Base-by-base conservation (phyloP, 2,888 invertebrate genomes). In the Cheilosia grossa region DNA sequence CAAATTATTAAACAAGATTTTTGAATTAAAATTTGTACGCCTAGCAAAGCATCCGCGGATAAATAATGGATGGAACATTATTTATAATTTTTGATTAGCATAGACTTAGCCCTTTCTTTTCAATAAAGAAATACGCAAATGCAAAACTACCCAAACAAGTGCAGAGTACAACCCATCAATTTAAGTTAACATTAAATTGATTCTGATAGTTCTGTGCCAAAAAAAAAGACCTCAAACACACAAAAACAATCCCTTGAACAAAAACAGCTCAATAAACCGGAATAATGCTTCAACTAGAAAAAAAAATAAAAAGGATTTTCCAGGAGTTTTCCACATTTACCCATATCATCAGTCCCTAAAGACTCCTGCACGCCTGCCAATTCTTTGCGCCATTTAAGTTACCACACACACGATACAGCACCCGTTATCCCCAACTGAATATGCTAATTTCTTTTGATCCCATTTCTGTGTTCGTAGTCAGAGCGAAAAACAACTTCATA, bases 371-470 rank as follows among this genome's bases (percentile, higher is more conserved):
- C n/a, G 10, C 47, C 47, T 69, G 51, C 5, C 13, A 24, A 1
- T 24, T 24, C 24, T 51, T 17, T 44, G 24, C 58, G 47, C 33
- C 47, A 19, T 44, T 42, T 44, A 63, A 63, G 54, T 54, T 54
- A 51, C 37, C 24, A n/a, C 49, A 63, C 30, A 44, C 44, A 21
- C 30, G n/a, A 44, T 33, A 21, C 30, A 40, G 30, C n/a, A 44
- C 0, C 17, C 64, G 37, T 19, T 56, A 37, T 66, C 19, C 72
- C 58, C 64, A 66, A 40, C 30, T 56, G 74, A 27, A 56, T 66
- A 74, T 74, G 74, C 74, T 74, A 74, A 74, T 74, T 74, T 56
- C 64, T 30, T 58, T 56, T 49, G 49, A 64, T 49, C 56, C 40
- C 44, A 24, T 54, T 56, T 56, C 54, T 17, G 7, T 30, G 30